phyloP scores from a whole-genome alignment of 2,888 invertebrate species.

The Uropetala carovei region DNA sequence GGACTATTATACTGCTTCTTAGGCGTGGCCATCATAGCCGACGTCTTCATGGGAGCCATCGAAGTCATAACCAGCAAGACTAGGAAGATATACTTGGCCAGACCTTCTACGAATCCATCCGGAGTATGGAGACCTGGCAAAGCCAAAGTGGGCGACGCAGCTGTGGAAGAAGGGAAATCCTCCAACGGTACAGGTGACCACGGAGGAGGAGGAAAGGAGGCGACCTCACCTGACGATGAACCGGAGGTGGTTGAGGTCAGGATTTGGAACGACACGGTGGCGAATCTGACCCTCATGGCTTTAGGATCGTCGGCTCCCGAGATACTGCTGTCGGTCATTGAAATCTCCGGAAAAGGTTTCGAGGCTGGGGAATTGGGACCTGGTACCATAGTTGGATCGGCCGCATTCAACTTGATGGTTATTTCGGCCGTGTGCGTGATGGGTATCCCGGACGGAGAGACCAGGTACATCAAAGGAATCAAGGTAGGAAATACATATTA shows the following conservation, averaged over 20 bases:
- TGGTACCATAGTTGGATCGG: conserved; percentile 79
- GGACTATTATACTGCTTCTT: conserved; percentile 78
- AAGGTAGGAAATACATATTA: conserved; percentile 72
- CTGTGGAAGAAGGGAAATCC: conserved; percentile 64
- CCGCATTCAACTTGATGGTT: conserved; percentile 78
- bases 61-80: conserved; percentile 78
- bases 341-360: conserved; percentile 74
- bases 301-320: conserved; percentile 79
- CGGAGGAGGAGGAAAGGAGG: conserved; percentile 66
- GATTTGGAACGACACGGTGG: conserved; percentile 79
- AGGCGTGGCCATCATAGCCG: conserved; percentile 79
- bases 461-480: conserved; percentile 74
- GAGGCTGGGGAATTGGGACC: conserved; percentile 77
- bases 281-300: conserved; percentile 79
- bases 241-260: conserved; percentile 76
- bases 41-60: conserved; percentile 79
- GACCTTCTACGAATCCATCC: conserved; percentile 67
- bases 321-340: conserved; percentile 77
- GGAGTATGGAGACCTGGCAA: conserved; percentile 67
- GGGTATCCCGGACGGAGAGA: conserved; percentile 74
- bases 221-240: conserved; percentile 70
- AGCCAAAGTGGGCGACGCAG: conserved; percentile 66
- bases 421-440: conserved; percentile 78
- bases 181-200: conserved; percentile 69
- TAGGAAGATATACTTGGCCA: conserved; percentile 72